These are phyloP conservation scores for Phaethornis superciliosus DNA, from an alignment of 2,113 vertebrate genomes.

Conservation along the genomic window DNA sequence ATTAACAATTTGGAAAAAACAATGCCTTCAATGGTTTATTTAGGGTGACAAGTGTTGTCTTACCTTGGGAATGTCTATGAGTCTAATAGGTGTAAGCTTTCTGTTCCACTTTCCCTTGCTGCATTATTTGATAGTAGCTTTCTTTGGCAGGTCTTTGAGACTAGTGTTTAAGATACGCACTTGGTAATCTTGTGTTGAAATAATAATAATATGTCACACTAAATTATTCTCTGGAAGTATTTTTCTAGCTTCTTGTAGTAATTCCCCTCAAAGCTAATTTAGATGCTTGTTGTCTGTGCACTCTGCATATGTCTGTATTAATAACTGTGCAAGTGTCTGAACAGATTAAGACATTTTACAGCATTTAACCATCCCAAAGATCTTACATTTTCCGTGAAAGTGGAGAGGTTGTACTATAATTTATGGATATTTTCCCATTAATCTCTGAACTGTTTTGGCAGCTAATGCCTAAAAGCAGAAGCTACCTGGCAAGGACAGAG, in stretches of 20 bases:
- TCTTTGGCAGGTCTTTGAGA: background rate
- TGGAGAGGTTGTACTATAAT: slow-evolving; percentile 40
- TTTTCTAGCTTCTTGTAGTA: slow-evolving; percentile 46
- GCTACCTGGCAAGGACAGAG: slow-evolving; percentile 66
- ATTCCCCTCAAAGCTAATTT: slow-evolving; percentile 59
- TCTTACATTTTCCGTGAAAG: slow-evolving; percentile 9
- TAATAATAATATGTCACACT: slow-evolving; percentile 39
- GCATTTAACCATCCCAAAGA: slow-evolving; percentile 54
- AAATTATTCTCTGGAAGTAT: slow-evolving; percentile 36
- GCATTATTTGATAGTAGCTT: background rate
- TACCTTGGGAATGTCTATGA: slow-evolving; percentile 30
- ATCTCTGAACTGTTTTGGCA: slow-evolving; percentile 63
- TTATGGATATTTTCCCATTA: slow-evolving; percentile 56
- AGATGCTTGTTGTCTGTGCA: slow-evolving; percentile 24
- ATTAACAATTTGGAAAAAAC: slow-evolving; percentile 32
- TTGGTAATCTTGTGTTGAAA: slow-evolving; percentile 21
- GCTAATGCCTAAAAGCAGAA: slow-evolving; percentile 57
- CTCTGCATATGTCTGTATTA: slow-evolving; percentile 38
- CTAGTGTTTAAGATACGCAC: background rate
- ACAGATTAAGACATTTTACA: slow-evolving; percentile 65
- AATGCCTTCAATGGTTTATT: slow-evolving; percentile 13
- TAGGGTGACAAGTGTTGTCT: slow-evolving; percentile 20
- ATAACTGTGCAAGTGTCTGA: slow-evolving; percentile 47
- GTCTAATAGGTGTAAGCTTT: slow-evolving; percentile 4
- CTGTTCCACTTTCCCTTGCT: background rate